Evolutionary conservation across 2,888 invertebrate species (phyloP).

Genomic region (Lycocerus yunnanus): DNA sequence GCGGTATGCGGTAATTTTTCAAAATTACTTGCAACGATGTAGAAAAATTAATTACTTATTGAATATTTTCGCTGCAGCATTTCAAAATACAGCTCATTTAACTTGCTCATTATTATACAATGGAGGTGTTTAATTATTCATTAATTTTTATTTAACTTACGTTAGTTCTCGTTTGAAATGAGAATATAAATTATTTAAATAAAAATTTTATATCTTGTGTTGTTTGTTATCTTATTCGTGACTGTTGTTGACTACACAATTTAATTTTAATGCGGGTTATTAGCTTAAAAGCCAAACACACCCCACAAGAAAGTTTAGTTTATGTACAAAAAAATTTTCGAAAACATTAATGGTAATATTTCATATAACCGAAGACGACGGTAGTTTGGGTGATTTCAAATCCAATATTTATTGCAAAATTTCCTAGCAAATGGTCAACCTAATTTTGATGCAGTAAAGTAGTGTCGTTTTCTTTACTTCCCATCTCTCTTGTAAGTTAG

Average conservation of each 20-base stretch:
- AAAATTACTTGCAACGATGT: not conserved
- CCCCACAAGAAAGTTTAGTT: slow-evolving; percentile 2
- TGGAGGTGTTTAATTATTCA: not conserved
- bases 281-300: slow-evolving; percentile 8
- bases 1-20: not conserved
- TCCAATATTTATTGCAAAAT: slow-evolving; percentile 33
- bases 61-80: not conserved
- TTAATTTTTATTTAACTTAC: not conserved
- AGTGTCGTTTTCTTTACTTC: not conserved
- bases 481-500: slow-evolving; percentile 12
- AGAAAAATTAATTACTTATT: not conserved
- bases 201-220: not conserved
- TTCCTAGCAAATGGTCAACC: slow-evolving; percentile 28
- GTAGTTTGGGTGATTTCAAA: slow-evolving; percentile 11
- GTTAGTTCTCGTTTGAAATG: not conserved
- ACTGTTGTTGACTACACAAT: slow-evolving; percentile 1
- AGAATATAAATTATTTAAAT: slow-evolving; percentile 1
- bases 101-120: not conserved
- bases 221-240: not conserved
- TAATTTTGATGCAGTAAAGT: slow-evolving; percentile 6
- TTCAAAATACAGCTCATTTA: not conserved
- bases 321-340: slow-evolving; percentile 24
- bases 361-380: slow-evolving; percentile 21
- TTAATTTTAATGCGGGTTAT: slow-evolving; percentile 3
- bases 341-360: slow-evolving; percentile 29